Percentiles rank a stretch among this genome's conserved stretches.
Evolutionary conservation across 37 sponge, comb jelly and placozoan genomes (phyloP).

Genomic region (Chondrilla cf. caribensis): DNA sequence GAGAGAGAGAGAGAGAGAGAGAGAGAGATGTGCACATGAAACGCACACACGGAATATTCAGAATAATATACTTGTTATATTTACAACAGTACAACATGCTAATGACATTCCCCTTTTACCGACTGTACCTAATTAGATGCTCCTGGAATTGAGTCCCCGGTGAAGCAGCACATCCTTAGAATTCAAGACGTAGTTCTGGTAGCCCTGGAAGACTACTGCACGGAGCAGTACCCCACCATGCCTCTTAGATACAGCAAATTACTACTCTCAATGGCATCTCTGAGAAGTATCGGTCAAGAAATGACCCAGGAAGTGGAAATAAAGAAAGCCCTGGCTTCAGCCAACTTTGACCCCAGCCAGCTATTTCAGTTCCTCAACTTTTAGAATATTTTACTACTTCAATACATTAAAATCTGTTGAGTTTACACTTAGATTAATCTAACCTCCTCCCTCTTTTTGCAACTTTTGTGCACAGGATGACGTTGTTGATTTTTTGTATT

Average conservation of each 20-base stretch:
- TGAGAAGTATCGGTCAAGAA: slow-evolving; percentile 69
- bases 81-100: neutral
- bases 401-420: too few species aligned
- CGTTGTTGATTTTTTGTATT: too few species aligned
- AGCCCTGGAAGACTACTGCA: slow-evolving; percentile 68
- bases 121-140: neutral
- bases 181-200: slow-evolving; percentile 74
- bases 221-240: slow-evolving; percentile 53
- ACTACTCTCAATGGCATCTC: slow-evolving; percentile 68
- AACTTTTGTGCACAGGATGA: too few species aligned
- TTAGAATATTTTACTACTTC: neutral
- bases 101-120: neutral
- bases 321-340: slow-evolving; percentile 38
- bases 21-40: too few species aligned
- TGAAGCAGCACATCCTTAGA: neutral
- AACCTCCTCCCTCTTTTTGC: too few species aligned
- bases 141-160: neutral
- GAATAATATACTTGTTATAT: too few species aligned
- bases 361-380: neutral
- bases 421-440: too few species aligned
- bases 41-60: too few species aligned
- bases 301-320: slow-evolving; percentile 77
- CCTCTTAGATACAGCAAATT: slow-evolving; percentile 80
- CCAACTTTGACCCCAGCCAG: neutral
- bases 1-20: too few species aligned